Base-by-base conservation (phyloP, 2,888 invertebrate genomes). In the Campoplex capitator region DNA sequence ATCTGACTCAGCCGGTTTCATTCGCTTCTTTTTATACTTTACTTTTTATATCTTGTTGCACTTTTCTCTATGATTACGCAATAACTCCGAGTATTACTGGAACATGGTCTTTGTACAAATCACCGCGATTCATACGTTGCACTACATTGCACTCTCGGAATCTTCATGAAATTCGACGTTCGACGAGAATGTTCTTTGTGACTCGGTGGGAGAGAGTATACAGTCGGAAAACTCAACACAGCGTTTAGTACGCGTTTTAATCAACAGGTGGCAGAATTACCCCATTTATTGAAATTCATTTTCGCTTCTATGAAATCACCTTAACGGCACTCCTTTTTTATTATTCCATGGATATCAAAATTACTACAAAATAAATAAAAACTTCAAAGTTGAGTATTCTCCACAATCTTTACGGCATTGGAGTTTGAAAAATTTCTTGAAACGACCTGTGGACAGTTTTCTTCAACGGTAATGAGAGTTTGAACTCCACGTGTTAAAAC, bases 1-100 rank as follows among this genome's bases (percentile, higher is more conserved):
- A 79, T 35, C 48, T 38, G 35, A 73, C 71, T 18, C 56, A 58
- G 56, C 45, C 58, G 51, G 16, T 65, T 51, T 74, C 32, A 13
- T 62, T 32, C 28, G 28, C 9, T 75, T 38, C 11, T 74, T 58
- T 38, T 48, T 71, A 2, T 16, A 9, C n/a, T 58, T 71, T 62
- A 13, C 11, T 58, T 70, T 38, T 35, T 32, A 62, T 48, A 62
- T 48, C 23, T 13, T 16, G 45, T 48, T 32, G 48, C 42, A 32
- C 48, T 62, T 51, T 32, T 48, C 23, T 32, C n/a, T 18, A 23
- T 35, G 32, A 73, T 73, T 80, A 35, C 51, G 62, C 35, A 58
- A 73, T 48, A n/a, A 51, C 38, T 58, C 28, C 4, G 4, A 6
- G 54, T 54, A n/a, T 16, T 74, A 23, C 32, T 51, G 18, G 8